Conservation (phyloP, 2,113 vertebrate species). For the Agelaius tricolor region DNA sequence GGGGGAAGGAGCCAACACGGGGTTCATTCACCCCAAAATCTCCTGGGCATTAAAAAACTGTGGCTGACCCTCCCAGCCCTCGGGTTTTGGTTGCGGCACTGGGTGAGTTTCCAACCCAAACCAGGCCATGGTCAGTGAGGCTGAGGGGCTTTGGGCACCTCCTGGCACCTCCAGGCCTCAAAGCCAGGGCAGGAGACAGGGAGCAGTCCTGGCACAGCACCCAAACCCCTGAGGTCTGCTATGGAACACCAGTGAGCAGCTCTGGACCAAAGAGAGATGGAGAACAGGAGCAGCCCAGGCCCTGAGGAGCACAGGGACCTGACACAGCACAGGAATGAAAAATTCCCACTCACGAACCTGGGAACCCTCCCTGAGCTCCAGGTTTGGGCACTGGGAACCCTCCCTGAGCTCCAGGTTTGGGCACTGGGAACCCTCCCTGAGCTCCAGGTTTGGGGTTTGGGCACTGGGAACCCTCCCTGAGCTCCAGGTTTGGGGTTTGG, state of each 20-base stretch:
- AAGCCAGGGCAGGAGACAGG: fast-evolving
- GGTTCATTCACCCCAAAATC: not conserved
- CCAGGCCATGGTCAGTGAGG: not conserved
- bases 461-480: too few species aligned
- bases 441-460: too few species aligned
- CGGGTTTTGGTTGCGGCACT: not conserved
- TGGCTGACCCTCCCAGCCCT: not conserved
- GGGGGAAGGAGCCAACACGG: not conserved
- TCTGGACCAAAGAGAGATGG: fast-evolving
- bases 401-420: too few species aligned
- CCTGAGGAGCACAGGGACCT: not conserved
- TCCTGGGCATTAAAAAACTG: not conserved
- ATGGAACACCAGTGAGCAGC: fast-evolving
- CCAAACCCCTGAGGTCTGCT: fast-evolving
- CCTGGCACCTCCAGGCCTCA: not conserved
- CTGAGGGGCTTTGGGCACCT: not conserved
- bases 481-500: too few species aligned
- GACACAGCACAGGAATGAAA: fast-evolving
- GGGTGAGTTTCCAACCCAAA: not conserved
- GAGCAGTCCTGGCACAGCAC: not conserved
- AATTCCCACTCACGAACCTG: not conserved
- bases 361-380: fast-evolving
- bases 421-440: fast-evolving
- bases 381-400: too few species aligned
- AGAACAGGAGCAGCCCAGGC: not conserved